Base-by-base conservation (phyloP, 37 sponge, comb jelly and placozoan species). In the Cladorhizidae sp. region DNA sequence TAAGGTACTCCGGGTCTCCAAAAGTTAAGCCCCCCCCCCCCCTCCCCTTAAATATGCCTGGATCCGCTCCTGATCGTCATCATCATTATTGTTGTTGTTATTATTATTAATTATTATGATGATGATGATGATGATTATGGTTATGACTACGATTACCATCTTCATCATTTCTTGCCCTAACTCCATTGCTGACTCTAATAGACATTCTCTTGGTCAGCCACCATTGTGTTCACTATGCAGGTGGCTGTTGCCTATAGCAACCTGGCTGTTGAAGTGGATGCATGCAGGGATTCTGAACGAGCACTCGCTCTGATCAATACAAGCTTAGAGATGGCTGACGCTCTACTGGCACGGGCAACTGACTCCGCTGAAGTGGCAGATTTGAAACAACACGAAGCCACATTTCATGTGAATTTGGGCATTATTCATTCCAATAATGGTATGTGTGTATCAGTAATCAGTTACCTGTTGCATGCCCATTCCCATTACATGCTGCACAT, bases 191-290 rank as follows among this genome's bases (percentile, higher is more conserved):
- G n/a, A n/a, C n/a, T n/a, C n/a, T n/a, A n/a, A n/a, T n/a, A n/a
- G n/a, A n/a, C n/a, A n/a, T n/a, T n/a, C n/a, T n/a, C n/a, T n/a
- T n/a, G n/a, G n/a, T n/a, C n/a, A n/a, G n/a, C n/a, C n/a, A n/a
- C n/a, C n/a, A n/a, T n/a, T n/a, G n/a, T n/a, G n/a, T n/a, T 36
- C 9, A 40, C 62, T 40, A 7, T 72, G 14, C 25, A 84, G 85
- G 70, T 76, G 45, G 87, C 80, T 2, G 75, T 79, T 32, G 25
- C 72, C 3, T 61, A 58, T 37, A 86, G 73, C 73, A 74, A 86
- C 59, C 63, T 72, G 37, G 80, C 80, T 43, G 73, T 80, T 9
- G 87, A 80, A 11, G 23, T 86, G 38, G 80, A 86, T 65, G 69
- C 49, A 7, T 40, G 7, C 11, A 75, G 68, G 35, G 3, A 74